Conservation (phyloP, 2,797 vertebrate genomes). For the Notoglanidium macrostoma region DNA sequence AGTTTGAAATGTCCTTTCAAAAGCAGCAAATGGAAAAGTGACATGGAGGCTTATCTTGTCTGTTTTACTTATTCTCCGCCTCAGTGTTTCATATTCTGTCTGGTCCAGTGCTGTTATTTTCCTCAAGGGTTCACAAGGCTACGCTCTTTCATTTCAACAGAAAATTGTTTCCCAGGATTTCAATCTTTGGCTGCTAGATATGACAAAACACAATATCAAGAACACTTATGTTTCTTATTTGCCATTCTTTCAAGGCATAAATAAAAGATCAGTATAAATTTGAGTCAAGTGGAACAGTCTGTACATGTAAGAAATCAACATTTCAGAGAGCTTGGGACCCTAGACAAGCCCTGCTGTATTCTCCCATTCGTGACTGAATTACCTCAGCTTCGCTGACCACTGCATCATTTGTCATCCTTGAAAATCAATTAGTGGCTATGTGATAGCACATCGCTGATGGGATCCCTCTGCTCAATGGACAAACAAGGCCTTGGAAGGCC, state of each 20-base stretch:
- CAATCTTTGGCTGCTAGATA: conserved; percentile 98
- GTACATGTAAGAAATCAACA: conserved; percentile 77
- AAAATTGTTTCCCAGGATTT: conserved; percentile 99
- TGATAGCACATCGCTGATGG: conserved; percentile 68
- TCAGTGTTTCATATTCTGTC: conserved; percentile 90
- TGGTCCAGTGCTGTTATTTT: conserved; percentile 89
- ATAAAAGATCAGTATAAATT: conserved; percentile 99
- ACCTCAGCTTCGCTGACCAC: conserved; percentile 69
- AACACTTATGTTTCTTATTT: conserved; percentile 99
- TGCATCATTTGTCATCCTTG: conserved; percentile 76
- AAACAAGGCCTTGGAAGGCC: conserved; percentile 51
- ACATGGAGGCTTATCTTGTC: conserved; percentile 88
- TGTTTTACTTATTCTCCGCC: conserved; percentile 91
- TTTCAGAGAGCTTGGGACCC: conserved; percentile 74
- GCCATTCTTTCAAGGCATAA: conserved; percentile 98
- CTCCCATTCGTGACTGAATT: conserved; percentile 74
- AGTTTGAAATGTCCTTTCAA: conserved; percentile 77
- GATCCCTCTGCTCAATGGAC: conserved; percentile 64
- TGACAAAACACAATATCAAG: conserved; percentile 99
- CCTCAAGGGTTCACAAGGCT: conserved; percentile 96
- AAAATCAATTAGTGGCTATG: conserved; percentile 78
- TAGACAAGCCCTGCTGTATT: conserved; percentile 72
- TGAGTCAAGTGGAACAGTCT: conserved; percentile 84
- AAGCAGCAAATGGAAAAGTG: conserved; percentile 91
- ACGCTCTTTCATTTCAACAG: conserved; percentile 99